Percentiles rank a stretch among this genome's conserved stretches.
Evolutionary conservation across 2,888 invertebrate species (phyloP).

Genomic region (Eugnorisma glareosa): DNA sequence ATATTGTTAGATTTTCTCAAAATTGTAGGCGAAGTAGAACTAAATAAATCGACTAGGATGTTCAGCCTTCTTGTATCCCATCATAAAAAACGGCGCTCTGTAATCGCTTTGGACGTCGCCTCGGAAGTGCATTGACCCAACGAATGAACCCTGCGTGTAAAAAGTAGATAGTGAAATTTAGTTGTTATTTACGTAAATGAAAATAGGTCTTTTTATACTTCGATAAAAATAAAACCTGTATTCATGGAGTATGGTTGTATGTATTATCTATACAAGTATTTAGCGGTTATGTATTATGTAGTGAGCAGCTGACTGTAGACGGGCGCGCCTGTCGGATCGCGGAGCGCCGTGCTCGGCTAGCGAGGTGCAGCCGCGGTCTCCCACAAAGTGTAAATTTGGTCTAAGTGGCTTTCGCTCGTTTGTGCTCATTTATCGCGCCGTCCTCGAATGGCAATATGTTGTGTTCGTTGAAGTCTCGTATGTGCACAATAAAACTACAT

Average conservation of each 20-base stretch:
- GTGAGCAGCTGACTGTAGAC: slow-evolving; percentile 85
- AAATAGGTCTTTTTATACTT: slow-evolving; percentile 61
- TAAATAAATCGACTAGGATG: slow-evolving; percentile 70
- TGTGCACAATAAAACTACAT: slow-evolving; percentile 86
- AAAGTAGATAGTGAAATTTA: slow-evolving; percentile 73
- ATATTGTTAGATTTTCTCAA: slow-evolving; percentile 24
- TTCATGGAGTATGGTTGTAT: slow-evolving; percentile 62
- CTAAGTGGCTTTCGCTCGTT: slow-evolving; percentile 89
- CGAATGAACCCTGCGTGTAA: slow-evolving; percentile 85
- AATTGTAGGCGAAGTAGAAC: slow-evolving; percentile 6
- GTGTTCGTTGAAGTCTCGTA: slow-evolving; percentile 81
- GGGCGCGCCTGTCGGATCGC: slow-evolving; percentile 72
- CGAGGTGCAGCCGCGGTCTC: slow-evolving; percentile 84
- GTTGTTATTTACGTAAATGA: slow-evolving; percentile 68
- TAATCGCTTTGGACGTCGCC: slow-evolving; percentile 86
- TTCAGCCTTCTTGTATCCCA: slow-evolving; percentile 75
- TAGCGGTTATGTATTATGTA: slow-evolving; percentile 70
- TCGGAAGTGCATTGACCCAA: slow-evolving; percentile 90
- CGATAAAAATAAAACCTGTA: slow-evolving; percentile 59
- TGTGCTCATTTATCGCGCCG: slow-evolving; percentile 86
- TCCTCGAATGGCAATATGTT: slow-evolving; percentile 84
- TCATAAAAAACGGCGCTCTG: slow-evolving; percentile 83
- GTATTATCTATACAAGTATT: slow-evolving; percentile 58
- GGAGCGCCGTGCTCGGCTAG: slow-evolving; percentile 70
- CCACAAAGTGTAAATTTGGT: slow-evolving; percentile 90